Percentiles rank a stretch among this genome's conserved stretches.
phyloP scores from a whole-genome alignment of 2,888 invertebrate genomes.

The Caenorhabditis sp. region DNA sequence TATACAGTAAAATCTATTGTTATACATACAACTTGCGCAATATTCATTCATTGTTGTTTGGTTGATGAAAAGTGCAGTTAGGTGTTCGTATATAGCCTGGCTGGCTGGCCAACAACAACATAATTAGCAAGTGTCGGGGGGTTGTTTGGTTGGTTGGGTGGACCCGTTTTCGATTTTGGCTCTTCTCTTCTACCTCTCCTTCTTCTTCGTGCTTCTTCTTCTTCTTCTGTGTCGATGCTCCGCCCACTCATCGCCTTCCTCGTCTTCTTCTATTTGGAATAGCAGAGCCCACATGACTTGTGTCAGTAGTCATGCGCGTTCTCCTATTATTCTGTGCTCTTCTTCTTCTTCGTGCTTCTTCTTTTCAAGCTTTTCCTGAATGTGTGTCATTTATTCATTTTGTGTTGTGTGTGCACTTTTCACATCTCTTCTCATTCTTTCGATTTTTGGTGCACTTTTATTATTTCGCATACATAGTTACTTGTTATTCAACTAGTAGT shows the following conservation, averaged over 20 bases:
- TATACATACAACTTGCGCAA: too few relatives aligned
- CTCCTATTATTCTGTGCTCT: background rate
- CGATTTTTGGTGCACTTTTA: background rate
- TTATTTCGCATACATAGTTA: background rate
- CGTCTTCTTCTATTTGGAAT: background rate
- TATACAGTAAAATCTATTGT: too few relatives aligned
- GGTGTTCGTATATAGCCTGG: too few relatives aligned
- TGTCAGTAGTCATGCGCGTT: background rate
- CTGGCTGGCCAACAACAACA: too few relatives aligned
- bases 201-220: background rate
- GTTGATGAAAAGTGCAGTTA: too few relatives aligned
- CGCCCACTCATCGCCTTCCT: background rate
- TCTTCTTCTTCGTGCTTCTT: background rate
- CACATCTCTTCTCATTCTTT: background rate
- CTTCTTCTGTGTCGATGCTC: background rate
- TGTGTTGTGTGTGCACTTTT: background rate
- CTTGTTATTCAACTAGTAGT: too few relatives aligned
- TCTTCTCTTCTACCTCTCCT: background rate
- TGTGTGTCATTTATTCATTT: constrained; percentile 1
- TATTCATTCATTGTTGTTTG: too few relatives aligned
- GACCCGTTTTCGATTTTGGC: too few relatives aligned
- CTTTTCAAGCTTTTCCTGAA: constrained; percentile 1
- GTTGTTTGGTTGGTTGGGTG: too few relatives aligned
- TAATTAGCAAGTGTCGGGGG: too few relatives aligned
- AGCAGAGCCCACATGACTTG: background rate